A percentile compares a stretch with the other conserved stretches of the same genome.
phyloP scores from a whole-genome alignment of 2,797 vertebrate genomes.

The Betta splendens region DNA sequence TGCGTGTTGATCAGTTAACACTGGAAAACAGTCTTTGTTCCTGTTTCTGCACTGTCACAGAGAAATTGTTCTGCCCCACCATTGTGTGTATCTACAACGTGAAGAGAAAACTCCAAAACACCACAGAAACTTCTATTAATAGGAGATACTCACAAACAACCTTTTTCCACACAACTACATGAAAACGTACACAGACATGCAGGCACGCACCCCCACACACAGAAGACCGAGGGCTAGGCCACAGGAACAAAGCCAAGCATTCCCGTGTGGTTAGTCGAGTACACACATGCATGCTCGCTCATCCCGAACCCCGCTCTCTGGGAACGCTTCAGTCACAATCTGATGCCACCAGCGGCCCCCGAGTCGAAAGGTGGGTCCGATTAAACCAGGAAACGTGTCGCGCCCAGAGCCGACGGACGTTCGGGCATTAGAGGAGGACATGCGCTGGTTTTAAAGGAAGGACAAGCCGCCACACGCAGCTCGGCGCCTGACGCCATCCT shows the following conservation, averaged over 20 bases:
- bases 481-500: conserved; percentile 23
- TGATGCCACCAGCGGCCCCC: conserved; percentile 29
- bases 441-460: conserved; percentile 28
- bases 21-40: no score
- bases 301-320: conserved; percentile 47
- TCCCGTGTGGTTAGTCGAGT: conserved; percentile 68
- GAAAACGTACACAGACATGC: conserved; percentile 13
- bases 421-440: conserved; percentile 13
- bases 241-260: conserved; percentile 64
- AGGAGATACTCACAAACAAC: neutral
- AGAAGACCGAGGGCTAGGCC: conserved; percentile 49
- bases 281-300: conserved; percentile 58
- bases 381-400: conserved; percentile 4
- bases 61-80: neutral
- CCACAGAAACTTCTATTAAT: conserved; percentile 40
- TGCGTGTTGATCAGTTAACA: no score
- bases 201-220: conserved; percentile 19
- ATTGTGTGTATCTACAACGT: conserved; percentile 47
- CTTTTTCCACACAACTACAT: neutral
- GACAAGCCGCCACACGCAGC: conserved; percentile 35
- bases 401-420: conserved; percentile 10
- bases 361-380: conserved; percentile 32
- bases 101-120: conserved; percentile 18
- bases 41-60: no score
- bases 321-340: conserved; percentile 39